Evolutionary conservation across 2,888 invertebrate species (phyloP).

Genomic region (Tridacna crocea): DNA sequence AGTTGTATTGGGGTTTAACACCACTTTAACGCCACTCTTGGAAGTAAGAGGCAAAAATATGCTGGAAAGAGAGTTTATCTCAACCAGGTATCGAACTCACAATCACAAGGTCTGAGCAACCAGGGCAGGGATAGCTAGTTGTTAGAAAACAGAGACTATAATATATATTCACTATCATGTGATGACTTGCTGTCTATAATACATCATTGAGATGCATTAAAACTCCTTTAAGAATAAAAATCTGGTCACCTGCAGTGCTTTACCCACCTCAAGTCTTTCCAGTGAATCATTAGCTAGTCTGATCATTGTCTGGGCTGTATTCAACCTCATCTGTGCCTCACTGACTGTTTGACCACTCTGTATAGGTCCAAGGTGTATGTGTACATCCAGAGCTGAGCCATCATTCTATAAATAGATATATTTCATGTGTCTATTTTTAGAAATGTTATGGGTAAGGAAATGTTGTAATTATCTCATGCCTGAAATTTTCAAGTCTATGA

Average conservation of each 20-base stretch:
- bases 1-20: too few relatives aligned
- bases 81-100: too few relatives aligned
- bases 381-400: conserved; percentile 84
- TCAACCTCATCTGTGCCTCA: conserved; percentile 81
- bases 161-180: too few relatives aligned
- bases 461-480: not conserved
- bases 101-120: too few relatives aligned
- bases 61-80: too few relatives aligned
- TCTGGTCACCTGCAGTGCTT: not conserved
- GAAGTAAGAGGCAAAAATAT: too few relatives aligned
- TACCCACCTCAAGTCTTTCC: conserved; percentile 84
- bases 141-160: too few relatives aligned
- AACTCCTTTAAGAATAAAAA: not conserved
- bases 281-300: conserved; percentile 85
- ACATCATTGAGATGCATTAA: too few relatives aligned
- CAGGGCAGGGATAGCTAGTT: too few relatives aligned
- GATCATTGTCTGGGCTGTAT: conserved; percentile 85
- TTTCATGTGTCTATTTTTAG: not conserved
- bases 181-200: too few relatives aligned
- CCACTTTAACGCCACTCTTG: too few relatives aligned
- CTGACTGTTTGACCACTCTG: conserved; percentile 66
- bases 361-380: conserved; percentile 83
- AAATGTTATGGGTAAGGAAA: too few relatives aligned
- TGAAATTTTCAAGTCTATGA: not conserved
- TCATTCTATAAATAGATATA: conserved; percentile 72